Evolutionary conservation across 2,888 invertebrate genomes (phyloP).

Genomic region (Cerastoderma edule): DNA sequence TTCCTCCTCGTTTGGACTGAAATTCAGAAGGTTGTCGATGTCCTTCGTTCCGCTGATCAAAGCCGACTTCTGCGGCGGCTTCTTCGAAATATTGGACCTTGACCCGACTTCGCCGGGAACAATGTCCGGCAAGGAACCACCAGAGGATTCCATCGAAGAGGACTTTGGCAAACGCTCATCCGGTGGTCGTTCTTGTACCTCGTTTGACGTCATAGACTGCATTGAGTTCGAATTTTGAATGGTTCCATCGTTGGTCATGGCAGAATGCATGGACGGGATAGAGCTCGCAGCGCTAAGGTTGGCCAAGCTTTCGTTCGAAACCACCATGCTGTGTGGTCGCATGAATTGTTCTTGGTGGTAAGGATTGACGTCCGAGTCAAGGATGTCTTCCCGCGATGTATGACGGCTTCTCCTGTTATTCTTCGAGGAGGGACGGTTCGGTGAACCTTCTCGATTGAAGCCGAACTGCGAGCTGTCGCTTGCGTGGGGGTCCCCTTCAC

Average conservation of each 20-base stretch:
- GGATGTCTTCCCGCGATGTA: constrained; percentile 71
- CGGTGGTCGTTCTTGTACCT: constrained; percentile 60
- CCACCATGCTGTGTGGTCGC: constrained; percentile 71
- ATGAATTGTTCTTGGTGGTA: constrained; percentile 53
- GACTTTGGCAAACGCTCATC: constrained; percentile 54
- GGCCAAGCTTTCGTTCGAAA: constrained; percentile 69
- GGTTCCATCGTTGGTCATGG: constrained; percentile 64
- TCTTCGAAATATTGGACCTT: constrained; percentile 51
- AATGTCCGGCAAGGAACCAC: constrained; percentile 66
- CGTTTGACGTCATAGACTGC: constrained; percentile 61
- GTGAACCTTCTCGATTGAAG: constrained; percentile 76
- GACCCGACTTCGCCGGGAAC: constrained; percentile 62
- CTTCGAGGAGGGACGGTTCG: constrained; percentile 67
- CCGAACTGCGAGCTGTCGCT: constrained; percentile 72
- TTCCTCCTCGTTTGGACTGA: constrained; percentile 73
- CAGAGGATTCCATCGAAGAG: constrained; percentile 56
- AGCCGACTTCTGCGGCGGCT: constrained; percentile 17
- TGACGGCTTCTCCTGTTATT: constrained; percentile 64
- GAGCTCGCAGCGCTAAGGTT: constrained; percentile 68
- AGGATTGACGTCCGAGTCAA: constrained; percentile 61
- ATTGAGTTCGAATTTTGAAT: constrained; percentile 60
- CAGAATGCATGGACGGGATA: constrained; percentile 66
- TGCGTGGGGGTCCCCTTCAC: constrained; percentile 60
- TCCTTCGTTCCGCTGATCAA: constrained; percentile 59
- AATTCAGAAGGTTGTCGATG: constrained; percentile 76